These are phyloP conservation scores for Eilema caniola DNA, from an alignment of 2,888 invertebrate species.

Conservation along the genomic window DNA sequence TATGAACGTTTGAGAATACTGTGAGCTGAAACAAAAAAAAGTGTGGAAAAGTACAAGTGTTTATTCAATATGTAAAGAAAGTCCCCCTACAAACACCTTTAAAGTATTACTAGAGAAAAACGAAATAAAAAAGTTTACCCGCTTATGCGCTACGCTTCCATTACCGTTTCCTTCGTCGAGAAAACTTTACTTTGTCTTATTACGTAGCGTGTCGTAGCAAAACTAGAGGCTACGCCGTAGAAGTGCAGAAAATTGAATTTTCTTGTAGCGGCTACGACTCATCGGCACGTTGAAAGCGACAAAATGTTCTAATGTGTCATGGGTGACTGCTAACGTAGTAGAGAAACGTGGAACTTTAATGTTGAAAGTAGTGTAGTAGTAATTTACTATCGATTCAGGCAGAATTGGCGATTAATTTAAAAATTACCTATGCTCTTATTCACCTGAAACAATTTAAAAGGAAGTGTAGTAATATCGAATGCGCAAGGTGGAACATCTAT, in stretches of 20 bases:
- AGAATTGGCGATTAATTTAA: background rate
- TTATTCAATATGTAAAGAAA: too few species aligned
- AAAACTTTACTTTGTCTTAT: conserved; percentile 6
- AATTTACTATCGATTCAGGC: background rate
- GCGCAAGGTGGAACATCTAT: too few species aligned
- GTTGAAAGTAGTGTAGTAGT: background rate
- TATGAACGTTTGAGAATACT: too few species aligned
- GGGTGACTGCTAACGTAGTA: background rate
- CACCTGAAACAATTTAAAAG: background rate
- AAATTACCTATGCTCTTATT: background rate
- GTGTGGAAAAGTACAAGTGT: too few species aligned
- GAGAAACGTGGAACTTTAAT: background rate
- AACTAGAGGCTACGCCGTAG: conserved; percentile 12
- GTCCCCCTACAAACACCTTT: background rate
- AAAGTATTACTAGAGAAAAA: background rate
- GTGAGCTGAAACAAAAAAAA: too few species aligned
- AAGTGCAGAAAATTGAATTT: conserved; percentile 46
- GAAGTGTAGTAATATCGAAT: too few species aligned
- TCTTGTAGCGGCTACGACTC: conserved; percentile 23
- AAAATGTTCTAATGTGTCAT: background rate
- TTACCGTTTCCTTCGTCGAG: background rate
- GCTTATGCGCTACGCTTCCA: background rate
- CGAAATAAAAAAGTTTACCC: background rate
- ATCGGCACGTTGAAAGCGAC: conserved; percentile 19
- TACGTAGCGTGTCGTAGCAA: background rate